Evolutionary conservation across 2,797 vertebrate genomes (phyloP).

Genomic region (Paguma larvata): DNA sequence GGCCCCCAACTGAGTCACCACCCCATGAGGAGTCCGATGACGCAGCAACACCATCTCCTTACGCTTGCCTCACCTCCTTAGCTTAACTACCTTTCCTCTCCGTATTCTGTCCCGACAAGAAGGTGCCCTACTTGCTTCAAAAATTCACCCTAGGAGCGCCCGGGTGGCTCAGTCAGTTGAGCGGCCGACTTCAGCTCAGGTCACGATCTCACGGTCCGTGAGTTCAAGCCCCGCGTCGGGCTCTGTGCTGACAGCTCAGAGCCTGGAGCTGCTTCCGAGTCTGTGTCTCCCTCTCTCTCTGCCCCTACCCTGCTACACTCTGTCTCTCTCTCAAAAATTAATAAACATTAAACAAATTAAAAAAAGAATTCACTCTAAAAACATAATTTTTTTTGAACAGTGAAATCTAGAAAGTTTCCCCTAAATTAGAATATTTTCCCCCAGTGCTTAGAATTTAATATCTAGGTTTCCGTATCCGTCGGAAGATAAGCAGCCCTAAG

Average conservation of each 20-base stretch:
- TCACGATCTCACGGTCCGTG: too few species aligned
- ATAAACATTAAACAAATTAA: too few species aligned
- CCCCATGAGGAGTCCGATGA: too few species aligned
- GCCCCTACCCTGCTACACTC: too few species aligned
- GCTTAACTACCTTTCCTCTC: neutral
- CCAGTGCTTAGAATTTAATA: neutral
- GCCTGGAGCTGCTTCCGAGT: too few species aligned
- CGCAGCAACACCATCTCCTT: neutral
- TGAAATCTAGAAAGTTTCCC: neutral
- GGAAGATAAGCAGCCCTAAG: neutral
- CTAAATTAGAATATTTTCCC: neutral
- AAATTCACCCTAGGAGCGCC: neutral
- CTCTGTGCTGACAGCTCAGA: too few species aligned
- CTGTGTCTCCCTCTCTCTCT: too few species aligned
- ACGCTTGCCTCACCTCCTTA: neutral
- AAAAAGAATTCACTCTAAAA: conserved; percentile 9
- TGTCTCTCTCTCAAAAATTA: too few species aligned
- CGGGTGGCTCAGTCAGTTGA: too few species aligned
- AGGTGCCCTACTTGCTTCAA: neutral
- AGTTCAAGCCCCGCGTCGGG: too few species aligned
- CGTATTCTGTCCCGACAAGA: neutral
- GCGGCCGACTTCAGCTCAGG: too few species aligned
- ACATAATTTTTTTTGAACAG: neutral
- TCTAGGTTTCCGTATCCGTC: neutral
- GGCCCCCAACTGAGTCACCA: too few species aligned